Conservation (phyloP, 1,140 invertebrate genomes). For the Pseudobourletiella spinata region DNA sequence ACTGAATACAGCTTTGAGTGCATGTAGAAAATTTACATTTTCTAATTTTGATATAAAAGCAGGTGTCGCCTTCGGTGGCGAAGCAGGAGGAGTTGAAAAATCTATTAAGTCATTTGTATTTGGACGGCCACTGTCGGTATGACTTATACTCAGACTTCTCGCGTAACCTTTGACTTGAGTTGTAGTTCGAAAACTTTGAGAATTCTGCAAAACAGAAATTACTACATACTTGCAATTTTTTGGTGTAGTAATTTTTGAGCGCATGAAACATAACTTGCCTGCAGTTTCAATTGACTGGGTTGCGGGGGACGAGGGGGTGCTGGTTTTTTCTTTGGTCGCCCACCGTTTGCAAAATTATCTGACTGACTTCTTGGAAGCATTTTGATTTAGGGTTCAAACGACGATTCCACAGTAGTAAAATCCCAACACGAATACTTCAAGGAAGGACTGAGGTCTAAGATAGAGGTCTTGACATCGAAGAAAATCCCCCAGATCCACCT, state of each 20-base stretch:
- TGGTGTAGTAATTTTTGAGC: background rate
- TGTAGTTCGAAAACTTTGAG: constrained; percentile 17
- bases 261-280: background rate
- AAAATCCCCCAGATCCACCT: too few relatives aligned
- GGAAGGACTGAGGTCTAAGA: too few relatives aligned
- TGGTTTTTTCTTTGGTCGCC: constrained; percentile 12
- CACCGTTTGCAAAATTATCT: background rate
- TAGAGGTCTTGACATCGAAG: too few relatives aligned
- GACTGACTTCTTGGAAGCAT: constrained; percentile 6
- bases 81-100: constrained; percentile 20
- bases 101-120: constrained; percentile 22
- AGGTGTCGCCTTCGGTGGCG: background rate
- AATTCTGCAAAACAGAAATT: constrained; percentile 12
- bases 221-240: constrained; percentile 1
- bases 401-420: background rate
- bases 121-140: background rate
- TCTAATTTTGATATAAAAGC: too few relatives aligned
- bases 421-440: background rate
- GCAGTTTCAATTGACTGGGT: constrained; percentile 3
- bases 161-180: background rate
- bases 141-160: background rate
- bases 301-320: constrained; percentile 21
- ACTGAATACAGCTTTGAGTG: background rate
- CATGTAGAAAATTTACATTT: background rate
- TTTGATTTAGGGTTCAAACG: background rate